These are phyloP conservation scores for Mustela lutreola DNA, from an alignment of 2,113 vertebrate genomes.

Conservation along the genomic window DNA sequence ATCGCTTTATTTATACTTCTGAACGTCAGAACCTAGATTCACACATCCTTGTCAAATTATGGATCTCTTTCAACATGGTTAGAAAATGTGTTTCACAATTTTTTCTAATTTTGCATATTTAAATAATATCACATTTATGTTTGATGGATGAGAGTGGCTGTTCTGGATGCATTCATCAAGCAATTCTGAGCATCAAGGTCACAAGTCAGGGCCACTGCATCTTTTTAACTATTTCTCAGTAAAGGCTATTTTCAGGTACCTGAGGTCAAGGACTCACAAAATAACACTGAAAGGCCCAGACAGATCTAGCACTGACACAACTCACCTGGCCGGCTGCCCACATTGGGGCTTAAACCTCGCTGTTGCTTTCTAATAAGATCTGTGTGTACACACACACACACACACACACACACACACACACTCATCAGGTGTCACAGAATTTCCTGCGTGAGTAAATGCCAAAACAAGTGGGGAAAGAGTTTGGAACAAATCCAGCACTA, in stretches of 20 bases:
- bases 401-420: no score
- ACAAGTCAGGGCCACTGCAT: neutral
- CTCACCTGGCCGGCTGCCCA: neutral
- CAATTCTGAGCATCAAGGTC: neutral
- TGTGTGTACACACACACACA: neutral
- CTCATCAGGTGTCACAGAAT: neutral
- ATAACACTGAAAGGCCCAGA: neutral
- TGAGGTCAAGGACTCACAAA: conserved; percentile 26
- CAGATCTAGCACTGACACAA: neutral
- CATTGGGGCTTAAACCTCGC: neutral
- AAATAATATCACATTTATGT: conserved; percentile 55
- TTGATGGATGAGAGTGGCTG: conserved; percentile 44
- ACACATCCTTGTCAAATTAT: conserved; percentile 67
- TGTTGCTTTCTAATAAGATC: neutral
- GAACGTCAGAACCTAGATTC: conserved; percentile 73
- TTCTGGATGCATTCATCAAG: conserved; percentile 15
- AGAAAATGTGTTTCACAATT: conserved; percentile 69
- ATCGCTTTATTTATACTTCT: conserved; percentile 78
- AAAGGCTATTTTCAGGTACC: neutral
- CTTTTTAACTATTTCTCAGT: conserved; percentile 41
- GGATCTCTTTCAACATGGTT: conserved; percentile 76
- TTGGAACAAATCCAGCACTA: neutral
- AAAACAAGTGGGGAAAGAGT: neutral
- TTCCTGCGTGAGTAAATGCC: neutral
- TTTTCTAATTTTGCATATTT: conserved; percentile 69